Base-by-base conservation (phyloP, 2,113 vertebrate genomes). In the Helogale parvula region DNA sequence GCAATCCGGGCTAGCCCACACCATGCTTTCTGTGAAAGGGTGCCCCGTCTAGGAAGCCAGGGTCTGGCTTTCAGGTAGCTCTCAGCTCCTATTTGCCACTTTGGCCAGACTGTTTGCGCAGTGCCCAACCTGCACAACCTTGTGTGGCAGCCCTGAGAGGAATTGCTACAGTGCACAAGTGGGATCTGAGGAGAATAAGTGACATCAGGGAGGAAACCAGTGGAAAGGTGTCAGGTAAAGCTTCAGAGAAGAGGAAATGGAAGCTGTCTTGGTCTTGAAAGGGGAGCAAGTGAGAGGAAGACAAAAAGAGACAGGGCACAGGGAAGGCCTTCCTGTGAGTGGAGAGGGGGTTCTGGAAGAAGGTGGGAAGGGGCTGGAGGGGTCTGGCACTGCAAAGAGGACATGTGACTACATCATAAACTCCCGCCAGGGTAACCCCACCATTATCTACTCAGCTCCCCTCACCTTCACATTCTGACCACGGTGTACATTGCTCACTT, bases 1-100 rank as follows among this genome's bases (percentile, higher is more conserved):
- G 13, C 25, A 16, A 1, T 15, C 14, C 0, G 31, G 29, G 41
- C 27, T 14, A 14, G 27, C 6, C 27, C 25, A 31, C 7, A 3
- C 2, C 50, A 5, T 3, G 47, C 45, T 45, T 65, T 35, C 13
- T 31, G 27, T 5, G 41, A 47, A 50, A 52, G 31, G 27, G 1
- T 4, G 14, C 13, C 25, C 25, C 21, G 0, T 19, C 6, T 14
- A 17, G 72, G 63, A 45, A 27, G 16, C 15, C 16, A 16, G 19
- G 4, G 4, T n/a, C 45, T 6, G 47, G n/a, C 54, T n/a, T 11
- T 35, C 13, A 14, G 2, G 4, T 27, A 76, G 6, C 7, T 19
- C 47, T 81, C 38, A 50, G 5, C 31, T 3, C 12, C 47, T n/a
- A 10, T 5, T 1, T 57, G 25, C 65, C 31, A 47, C 54, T 83